Base-by-base conservation (phyloP, 2,797 vertebrate genomes). In the Spondyliosoma cantharus region DNA sequence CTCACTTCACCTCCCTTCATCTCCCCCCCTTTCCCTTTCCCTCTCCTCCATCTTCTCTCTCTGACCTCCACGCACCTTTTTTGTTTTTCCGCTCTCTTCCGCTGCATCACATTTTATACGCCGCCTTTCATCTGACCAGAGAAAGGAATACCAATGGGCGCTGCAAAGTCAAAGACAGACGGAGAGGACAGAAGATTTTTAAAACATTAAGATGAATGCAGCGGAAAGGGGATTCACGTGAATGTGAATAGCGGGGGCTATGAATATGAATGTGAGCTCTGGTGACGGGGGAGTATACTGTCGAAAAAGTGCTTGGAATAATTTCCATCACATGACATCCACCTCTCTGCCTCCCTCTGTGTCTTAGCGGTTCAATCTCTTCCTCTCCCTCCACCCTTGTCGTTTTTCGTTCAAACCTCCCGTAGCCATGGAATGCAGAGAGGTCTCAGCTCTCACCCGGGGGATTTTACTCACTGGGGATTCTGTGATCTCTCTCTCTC, bases 381-480 rank as follows among this genome's bases (percentile, higher is more conserved):
- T 4, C 65, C 81, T n/a, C 58, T 25, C 59, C 43, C 67, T 46
- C 52, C 20, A 49, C 25, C 64, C 68, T 50, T 71, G 25, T 89
- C 74, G 71, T 73, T 82, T 37, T 73, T 50, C 16, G 8, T 56
- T 73, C 85, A 76, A 83, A 62, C 71, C 57, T 81, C 59, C 75
- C 56, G 53, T 49, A 8, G 8, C 67, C 70, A 43, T 60, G 73
- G 79, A 87, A 87, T 49, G 69, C 73, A 71, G 76, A 83, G 66
- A 84, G 74, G 85, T 85, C 79, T 91, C 77, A 25, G 72, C 82
- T 77, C 82, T 79, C 68, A 54, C 80, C 87, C 84, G 45, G 79
- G 85, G 87, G 83, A 85, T 84, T 88, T 83, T 84, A 53, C 69
- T 90, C 88, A 80, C 82, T 48, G 2, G 62, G 84, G 90, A 90